phyloP scores from a whole-genome alignment of 2,888 invertebrate species.

The Agrotis clavis region DNA sequence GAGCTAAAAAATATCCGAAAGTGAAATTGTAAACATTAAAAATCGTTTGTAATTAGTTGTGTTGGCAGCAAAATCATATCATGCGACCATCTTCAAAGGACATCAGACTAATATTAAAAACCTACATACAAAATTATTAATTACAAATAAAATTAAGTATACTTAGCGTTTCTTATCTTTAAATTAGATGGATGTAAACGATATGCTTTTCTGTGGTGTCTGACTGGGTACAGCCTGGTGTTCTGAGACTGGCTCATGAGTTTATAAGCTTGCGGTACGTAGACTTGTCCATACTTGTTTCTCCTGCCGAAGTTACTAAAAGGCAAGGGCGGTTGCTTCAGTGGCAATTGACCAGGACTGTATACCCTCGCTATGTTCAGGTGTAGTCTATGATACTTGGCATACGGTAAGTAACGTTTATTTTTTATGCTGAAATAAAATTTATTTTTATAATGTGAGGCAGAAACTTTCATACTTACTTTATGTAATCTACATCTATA shows the following conservation, averaged over 20 bases:
- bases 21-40: not conserved
- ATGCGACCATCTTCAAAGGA: not conserved
- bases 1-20: not conserved
- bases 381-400: conserved; percentile 57
- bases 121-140: conserved; percentile 5
- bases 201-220: conserved; percentile 7
- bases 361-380: conserved; percentile 63
- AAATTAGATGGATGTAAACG: not conserved
- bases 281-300: not conserved
- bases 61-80: not conserved
- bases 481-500: not conserved
- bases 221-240: conserved; percentile 16
- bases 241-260: conserved; percentile 8
- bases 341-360: conserved; percentile 35
- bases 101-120: too few species aligned
- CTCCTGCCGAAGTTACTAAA: not conserved
- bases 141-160: not conserved
- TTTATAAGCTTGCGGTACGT: conserved; percentile 9
- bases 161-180: conserved; percentile 12
- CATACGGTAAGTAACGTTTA: conserved; percentile 33
- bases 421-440: conserved; percentile 50
- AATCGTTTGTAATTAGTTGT: not conserved
- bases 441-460: not conserved
- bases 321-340: conserved; percentile 10
- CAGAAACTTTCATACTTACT: not conserved